phyloP scores from a whole-genome alignment of 2,888 invertebrate species.

The Adineta ricciae region DNA sequence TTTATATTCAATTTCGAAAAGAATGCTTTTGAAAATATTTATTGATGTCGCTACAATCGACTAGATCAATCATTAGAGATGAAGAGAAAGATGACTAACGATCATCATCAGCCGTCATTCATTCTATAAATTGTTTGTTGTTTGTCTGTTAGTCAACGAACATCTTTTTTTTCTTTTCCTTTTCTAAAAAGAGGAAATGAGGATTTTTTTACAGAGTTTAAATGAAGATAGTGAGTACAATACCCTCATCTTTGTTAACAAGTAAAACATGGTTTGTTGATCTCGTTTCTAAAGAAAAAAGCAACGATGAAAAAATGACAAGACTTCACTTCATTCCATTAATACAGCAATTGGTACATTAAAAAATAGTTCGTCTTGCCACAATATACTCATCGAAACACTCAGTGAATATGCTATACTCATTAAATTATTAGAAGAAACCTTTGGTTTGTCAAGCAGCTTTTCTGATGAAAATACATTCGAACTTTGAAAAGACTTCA shows the following conservation, averaged over 20 bases:
- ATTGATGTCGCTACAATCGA: not conserved
- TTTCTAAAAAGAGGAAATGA: not conserved
- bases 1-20: too few species aligned
- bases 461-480: not conserved
- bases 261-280: not conserved
- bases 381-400: constrained; percentile 28
- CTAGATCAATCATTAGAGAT: not conserved
- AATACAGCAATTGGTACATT: constrained; percentile 21
- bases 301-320: not conserved
- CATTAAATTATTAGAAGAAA: constrained; percentile 21
- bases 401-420: constrained; percentile 18
- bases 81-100: too few species aligned
- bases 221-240: not conserved
- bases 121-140: not conserved
- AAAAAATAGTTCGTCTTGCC: constrained; percentile 28
- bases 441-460: constrained; percentile 25
- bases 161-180: not conserved
- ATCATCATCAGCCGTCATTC: not conserved
- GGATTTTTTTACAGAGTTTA: not conserved
- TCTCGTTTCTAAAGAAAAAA: not conserved
- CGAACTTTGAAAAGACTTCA: not conserved
- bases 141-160: not conserved
- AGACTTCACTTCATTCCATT: too few species aligned
- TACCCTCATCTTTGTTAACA: not conserved
- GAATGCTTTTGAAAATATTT: too few species aligned